These are phyloP conservation scores for Coregonus sp. DNA, from an alignment of 2,797 vertebrate genomes.

Conservation along the genomic window DNA sequence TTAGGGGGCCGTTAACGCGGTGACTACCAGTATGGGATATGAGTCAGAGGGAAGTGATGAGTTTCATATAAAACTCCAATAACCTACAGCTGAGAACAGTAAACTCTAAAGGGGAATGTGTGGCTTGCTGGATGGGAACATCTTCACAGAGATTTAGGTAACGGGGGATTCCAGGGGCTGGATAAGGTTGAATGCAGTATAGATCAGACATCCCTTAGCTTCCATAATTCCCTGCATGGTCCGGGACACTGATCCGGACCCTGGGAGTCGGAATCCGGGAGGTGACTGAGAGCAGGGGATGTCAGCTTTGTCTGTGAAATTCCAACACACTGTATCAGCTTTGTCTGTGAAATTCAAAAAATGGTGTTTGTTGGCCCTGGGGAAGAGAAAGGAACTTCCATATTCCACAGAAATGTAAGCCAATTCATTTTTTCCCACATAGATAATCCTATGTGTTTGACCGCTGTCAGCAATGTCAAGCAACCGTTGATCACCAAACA, in stretches of 20 bases:
- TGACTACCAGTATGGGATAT: constrained; percentile 36
- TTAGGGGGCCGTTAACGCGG: constrained; percentile 37
- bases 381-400: too few species aligned
- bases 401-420: neutral
- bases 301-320: constrained; percentile 15
- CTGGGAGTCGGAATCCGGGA: constrained; percentile 29
- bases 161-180: neutral
- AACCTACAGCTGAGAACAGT: constrained; percentile 42
- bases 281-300: constrained; percentile 22
- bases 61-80: constrained; percentile 42
- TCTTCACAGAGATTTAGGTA: neutral
- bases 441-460: too few species aligned
- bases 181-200: constrained; percentile 15
- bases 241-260: constrained; percentile 30
- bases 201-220: constrained; percentile 35
- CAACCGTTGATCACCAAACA: too few species aligned
- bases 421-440: too few species aligned
- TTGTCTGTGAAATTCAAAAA: too few species aligned
- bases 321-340: neutral
- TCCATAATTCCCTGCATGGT: constrained; percentile 16
- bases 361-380: neutral
- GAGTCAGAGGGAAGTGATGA: constrained; percentile 47
- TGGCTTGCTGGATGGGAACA: neutral
- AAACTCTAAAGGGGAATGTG: constrained; percentile 15
- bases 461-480: too few species aligned